Conservation (phyloP, 1,140 invertebrate genomes). For the Leptoteleia sp. region DNA sequence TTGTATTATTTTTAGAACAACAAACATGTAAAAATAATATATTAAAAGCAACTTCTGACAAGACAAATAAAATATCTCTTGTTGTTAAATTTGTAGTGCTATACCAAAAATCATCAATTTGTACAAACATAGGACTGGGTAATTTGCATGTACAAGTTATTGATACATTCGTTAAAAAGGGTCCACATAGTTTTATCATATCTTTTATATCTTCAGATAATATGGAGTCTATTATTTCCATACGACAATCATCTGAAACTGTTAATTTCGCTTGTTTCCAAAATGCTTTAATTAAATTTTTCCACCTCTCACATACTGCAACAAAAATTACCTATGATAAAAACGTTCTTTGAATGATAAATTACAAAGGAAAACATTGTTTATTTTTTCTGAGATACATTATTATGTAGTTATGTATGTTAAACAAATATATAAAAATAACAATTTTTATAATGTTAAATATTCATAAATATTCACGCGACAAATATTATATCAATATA, state of each 20-base stretch:
- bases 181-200: slow-evolving; percentile 27
- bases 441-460: no score
- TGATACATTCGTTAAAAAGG: slow-evolving; percentile 13
- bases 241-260: slow-evolving; percentile 12
- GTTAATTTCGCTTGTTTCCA: slow-evolving; percentile 33
- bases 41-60: slow-evolving; percentile 29
- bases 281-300: slow-evolving; percentile 10
- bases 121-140: slow-evolving; percentile 5
- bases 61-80: slow-evolving; percentile 16
- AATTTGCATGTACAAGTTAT: slow-evolving; percentile 15
- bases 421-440: no score
- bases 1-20: slow-evolving; percentile 9
- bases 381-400: not conserved
- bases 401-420: no score
- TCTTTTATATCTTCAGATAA: slow-evolving; percentile 6
- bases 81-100: slow-evolving; percentile 25
- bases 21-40: slow-evolving; percentile 25
- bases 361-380: not conserved
- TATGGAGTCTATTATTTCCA: slow-evolving; percentile 2
- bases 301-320: slow-evolving; percentile 31
- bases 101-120: slow-evolving; percentile 28
- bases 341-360: not conserved
- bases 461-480: no score
- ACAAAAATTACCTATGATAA: not conserved
- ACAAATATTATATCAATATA: no score